Conservation (phyloP, 2,888 invertebrate genomes). For the Mesoligia furuncula region DNA sequence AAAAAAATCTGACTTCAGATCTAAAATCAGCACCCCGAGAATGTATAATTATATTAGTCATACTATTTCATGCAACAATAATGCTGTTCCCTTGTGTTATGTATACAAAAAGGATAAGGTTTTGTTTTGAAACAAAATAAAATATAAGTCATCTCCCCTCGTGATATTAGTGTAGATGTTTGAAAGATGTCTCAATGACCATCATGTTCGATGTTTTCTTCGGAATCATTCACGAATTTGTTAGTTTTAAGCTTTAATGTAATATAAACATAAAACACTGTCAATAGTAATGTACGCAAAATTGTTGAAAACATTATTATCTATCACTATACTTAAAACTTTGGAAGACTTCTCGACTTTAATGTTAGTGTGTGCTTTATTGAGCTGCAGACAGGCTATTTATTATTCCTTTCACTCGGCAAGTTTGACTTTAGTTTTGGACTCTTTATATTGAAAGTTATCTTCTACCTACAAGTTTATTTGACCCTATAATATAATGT, state of each 20-base stretch:
- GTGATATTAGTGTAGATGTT: slow-evolving; percentile 88
- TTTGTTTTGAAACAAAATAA: slow-evolving; percentile 66
- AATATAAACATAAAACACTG: slow-evolving; percentile 64
- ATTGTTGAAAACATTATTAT: slow-evolving; percentile 46
- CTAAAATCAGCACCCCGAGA: no score
- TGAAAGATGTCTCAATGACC: slow-evolving; percentile 70
- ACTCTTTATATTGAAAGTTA: slow-evolving; percentile 36
- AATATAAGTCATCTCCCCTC: slow-evolving; percentile 79
- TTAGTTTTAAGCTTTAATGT: slow-evolving; percentile 85
- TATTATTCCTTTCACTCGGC: slow-evolving; percentile 25
- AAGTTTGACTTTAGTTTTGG: slow-evolving; percentile 44
- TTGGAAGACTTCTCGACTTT: slow-evolving; percentile 64
- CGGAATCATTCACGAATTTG: slow-evolving; percentile 83
- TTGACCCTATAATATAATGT: slow-evolving; percentile 13
- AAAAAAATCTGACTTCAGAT: no score
- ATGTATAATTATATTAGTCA: no score
- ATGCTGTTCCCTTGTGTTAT: slow-evolving; percentile 1
- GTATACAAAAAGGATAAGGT: slow-evolving; percentile 56
- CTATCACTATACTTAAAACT: slow-evolving; percentile 36
- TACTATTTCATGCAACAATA: no score
- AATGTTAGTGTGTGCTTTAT: slow-evolving; percentile 67
- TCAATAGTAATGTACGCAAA: slow-evolving; percentile 52
- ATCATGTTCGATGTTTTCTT: slow-evolving; percentile 76
- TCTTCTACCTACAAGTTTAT: slow-evolving; percentile 27
- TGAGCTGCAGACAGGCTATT: slow-evolving; percentile 64